A percentile compares a stretch with the other conserved stretches of the same genome.
Conservation (phyloP, 2,888 invertebrate species). For the Digitonthophagus gazella region DNA sequence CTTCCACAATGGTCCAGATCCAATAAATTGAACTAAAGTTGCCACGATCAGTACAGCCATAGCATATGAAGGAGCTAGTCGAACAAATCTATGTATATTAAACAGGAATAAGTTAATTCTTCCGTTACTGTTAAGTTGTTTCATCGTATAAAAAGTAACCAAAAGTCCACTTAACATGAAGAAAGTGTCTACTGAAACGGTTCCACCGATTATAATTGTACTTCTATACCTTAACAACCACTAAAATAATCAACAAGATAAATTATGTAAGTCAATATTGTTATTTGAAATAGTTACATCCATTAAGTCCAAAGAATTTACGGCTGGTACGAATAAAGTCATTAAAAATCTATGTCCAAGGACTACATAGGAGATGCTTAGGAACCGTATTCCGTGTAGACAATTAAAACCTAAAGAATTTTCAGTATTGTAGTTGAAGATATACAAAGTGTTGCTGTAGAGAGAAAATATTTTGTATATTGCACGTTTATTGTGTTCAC, state of each 20-base stretch:
- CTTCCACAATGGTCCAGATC: conserved; percentile 55
- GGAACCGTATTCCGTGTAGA: conserved; percentile 55
- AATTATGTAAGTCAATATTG: neutral
- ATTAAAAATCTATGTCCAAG: conserved; percentile 51
- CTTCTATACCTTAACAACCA: conserved; percentile 46
- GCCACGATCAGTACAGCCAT: conserved; percentile 50
- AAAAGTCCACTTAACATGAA: conserved; percentile 52
- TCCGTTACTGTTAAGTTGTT: conserved; percentile 39
- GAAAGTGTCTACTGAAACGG: conserved; percentile 53
- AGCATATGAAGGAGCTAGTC: conserved; percentile 53
- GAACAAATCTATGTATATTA: conserved; percentile 51
- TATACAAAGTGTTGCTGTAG: conserved; percentile 34
- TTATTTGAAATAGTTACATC: conserved; percentile 39
- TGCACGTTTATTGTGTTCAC: neutral
- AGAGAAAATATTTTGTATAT: conserved; percentile 34
- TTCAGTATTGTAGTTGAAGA: conserved; percentile 31
- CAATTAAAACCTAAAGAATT: conserved; percentile 36
- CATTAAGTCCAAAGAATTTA: conserved; percentile 45
- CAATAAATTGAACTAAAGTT: conserved; percentile 50
- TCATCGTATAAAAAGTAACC: conserved; percentile 47
- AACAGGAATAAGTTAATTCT: conserved; percentile 47
- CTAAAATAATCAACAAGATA: conserved; percentile 38
- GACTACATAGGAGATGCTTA: conserved; percentile 53
- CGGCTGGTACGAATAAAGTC: conserved; percentile 42
- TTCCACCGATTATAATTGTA: conserved; percentile 48